Evolutionary conservation across 2,888 invertebrate species (phyloP), one percentile per base, ranked within the genome.

Genomic region (Neria commutata): DNA sequence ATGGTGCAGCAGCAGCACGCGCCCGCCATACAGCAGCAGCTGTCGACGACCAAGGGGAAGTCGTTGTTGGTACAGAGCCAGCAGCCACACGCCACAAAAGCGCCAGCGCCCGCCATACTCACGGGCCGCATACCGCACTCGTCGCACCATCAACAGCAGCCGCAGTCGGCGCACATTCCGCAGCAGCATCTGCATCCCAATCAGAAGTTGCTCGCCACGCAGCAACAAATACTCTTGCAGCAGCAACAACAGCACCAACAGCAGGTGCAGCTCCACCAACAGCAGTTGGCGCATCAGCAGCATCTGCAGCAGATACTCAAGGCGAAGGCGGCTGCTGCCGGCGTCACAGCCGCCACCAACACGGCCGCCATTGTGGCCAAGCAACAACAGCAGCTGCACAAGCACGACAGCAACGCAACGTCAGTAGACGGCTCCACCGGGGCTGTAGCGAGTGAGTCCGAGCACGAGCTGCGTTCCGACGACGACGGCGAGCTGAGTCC

Each of bases 401-500:
- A 75, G 52, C 56, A 54, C n/a, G 42, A 48, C 23, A 54, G 29
- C 17, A 60, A 49, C 42, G 51, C n/a, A n/a, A n/a, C n/a, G 17
- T 33, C n/a, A 4, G 10, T 16, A n/a, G n/a, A 5, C 37, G 21
- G 49, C 24, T 52, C 60, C 16, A 48, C 53, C 19, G 42, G 19
- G 3, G n/a, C 40, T 56, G 29, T 24, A 56, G 58, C 70, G 34
- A 71, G 67, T 48, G 76, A 78, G n/a, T 73, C 77, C 2, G 81
- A 81, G 56, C 71, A 79, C 57, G 78, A 81, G 54, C 77, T 80
- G 33, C 78, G 77, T 4, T 81, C 80, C 59, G 80, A 81, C 58
- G 80, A 81, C 21, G 80, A 79, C 53, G 81, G 80, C 21, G 81
- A 82, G 57, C 66, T 82, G 29, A 81, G 81, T 69, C 82, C 82